Conservation (phyloP, 2,888 invertebrate genomes). For the Melolontha melolontha region DNA sequence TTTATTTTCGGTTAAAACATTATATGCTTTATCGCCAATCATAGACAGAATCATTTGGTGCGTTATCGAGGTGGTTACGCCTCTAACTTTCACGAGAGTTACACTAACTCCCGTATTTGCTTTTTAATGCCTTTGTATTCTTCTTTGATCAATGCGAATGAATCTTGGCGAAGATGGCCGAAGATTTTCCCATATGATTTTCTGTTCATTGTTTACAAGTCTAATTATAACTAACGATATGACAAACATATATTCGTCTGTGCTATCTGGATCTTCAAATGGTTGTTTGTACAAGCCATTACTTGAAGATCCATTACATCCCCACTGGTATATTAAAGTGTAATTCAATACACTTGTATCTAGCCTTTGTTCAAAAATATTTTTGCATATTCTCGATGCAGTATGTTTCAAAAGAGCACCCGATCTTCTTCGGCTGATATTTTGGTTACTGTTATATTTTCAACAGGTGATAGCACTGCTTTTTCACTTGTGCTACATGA, state of each 20-base stretch:
- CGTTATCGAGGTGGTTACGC: no score
- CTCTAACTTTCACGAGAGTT: no score
- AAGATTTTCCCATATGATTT: constrained; percentile 11
- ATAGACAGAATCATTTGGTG: no score
- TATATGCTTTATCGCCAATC: no score
- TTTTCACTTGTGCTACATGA: no score
- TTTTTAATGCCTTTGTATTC: constrained; percentile 3
- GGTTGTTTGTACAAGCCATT: constrained; percentile 16
- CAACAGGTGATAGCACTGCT: constrained; percentile 1
- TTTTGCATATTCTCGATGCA: constrained; percentile 1
- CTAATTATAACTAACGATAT: no score
- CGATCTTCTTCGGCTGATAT: constrained; percentile 2
- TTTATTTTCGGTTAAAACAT: no score
- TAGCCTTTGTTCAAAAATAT: constrained; percentile 9
- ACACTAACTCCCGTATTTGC: no score
- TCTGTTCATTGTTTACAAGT: no score
- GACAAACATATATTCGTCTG: no score
- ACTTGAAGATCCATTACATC: constrained; percentile 6
- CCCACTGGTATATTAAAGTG: constrained; percentile 17
- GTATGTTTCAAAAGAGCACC: neutral
- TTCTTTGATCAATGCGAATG: neutral
- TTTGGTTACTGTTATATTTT: constrained; percentile 17
- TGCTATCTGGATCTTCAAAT: no score
- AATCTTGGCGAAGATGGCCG: constrained; percentile 1
- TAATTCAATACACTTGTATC: constrained; percentile 16